These are phyloP conservation scores for Synergus gifuensis DNA, from an alignment of 2,888 invertebrate genomes.

Conservation along the genomic window DNA sequence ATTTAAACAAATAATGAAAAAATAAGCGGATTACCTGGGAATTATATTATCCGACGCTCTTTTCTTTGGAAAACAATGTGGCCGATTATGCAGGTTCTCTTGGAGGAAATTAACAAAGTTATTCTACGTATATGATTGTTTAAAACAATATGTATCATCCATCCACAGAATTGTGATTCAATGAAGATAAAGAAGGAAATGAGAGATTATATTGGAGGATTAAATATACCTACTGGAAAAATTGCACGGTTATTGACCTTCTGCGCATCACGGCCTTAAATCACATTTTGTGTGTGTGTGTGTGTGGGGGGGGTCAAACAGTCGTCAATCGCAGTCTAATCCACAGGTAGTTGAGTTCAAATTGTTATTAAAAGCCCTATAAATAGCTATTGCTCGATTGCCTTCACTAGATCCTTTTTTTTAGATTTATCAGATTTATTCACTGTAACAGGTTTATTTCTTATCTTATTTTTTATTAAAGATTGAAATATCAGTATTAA, in stretches of 20 bases:
- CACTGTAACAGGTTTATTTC: not conserved
- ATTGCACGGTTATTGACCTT: slow-evolving; percentile 24
- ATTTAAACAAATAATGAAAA: no score
- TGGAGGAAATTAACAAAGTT: not conserved
- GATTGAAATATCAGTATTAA: not conserved
- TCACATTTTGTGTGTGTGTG: no score
- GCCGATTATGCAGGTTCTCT: not conserved
- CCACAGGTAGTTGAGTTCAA: not conserved
- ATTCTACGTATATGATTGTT: no score
- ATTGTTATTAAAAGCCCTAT: not conserved
- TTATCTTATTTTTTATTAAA: not conserved
- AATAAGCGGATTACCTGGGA: not conserved
- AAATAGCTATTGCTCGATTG: not conserved
- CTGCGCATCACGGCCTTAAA: not conserved
- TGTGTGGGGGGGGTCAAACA: no score
- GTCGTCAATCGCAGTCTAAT: not conserved
- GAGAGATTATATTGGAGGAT: not conserved
- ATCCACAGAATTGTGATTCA: not conserved
- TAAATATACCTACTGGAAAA: slow-evolving; percentile 7
- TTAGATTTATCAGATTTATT: not conserved
- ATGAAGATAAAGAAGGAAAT: slow-evolving; percentile 13
- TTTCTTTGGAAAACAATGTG: not conserved
- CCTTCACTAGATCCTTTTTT: not conserved
- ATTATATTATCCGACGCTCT: not conserved
- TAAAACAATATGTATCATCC: not conserved